Evolutionary conservation across 2,797 vertebrate species (phyloP).

Genomic region (Odontamblyopus rebecca): DNA sequence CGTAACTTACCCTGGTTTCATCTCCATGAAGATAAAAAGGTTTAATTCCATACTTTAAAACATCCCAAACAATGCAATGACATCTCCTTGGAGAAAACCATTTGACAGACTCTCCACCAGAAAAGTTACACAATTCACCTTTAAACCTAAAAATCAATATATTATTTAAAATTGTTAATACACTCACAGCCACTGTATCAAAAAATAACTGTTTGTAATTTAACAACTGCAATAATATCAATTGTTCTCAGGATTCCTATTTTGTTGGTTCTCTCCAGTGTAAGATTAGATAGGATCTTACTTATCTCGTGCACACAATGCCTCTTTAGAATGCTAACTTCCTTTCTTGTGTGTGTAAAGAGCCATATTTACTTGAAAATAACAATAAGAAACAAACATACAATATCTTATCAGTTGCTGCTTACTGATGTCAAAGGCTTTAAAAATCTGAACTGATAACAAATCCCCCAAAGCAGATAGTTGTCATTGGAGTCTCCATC

Average conservation of each 20-base stretch:
- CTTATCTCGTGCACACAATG: neutral
- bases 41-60: too few relatives aligned
- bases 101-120: too few relatives aligned
- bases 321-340: conserved; percentile 36
- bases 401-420: conserved; percentile 49
- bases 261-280: too few relatives aligned
- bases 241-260: neutral
- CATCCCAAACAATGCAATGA: too few relatives aligned
- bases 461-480: conserved; percentile 29
- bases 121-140: too few relatives aligned
- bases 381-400: conserved; percentile 42
- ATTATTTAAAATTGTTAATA: too few relatives aligned
- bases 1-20: too few relatives aligned
- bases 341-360: conserved; percentile 39
- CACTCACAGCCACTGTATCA: too few relatives aligned
- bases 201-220: too few relatives aligned
- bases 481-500: conserved; percentile 69
- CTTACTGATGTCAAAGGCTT: conserved; percentile 26
- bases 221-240: neutral
- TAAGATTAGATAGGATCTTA: neutral
- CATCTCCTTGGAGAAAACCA: too few relatives aligned
- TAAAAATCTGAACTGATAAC: conserved; percentile 35
- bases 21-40: too few relatives aligned
- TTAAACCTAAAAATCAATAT: too few relatives aligned
- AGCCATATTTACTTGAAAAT: conserved; percentile 50